Base-by-base conservation (phyloP, 2,113 vertebrate genomes). In the Chloebia gouldiae region DNA sequence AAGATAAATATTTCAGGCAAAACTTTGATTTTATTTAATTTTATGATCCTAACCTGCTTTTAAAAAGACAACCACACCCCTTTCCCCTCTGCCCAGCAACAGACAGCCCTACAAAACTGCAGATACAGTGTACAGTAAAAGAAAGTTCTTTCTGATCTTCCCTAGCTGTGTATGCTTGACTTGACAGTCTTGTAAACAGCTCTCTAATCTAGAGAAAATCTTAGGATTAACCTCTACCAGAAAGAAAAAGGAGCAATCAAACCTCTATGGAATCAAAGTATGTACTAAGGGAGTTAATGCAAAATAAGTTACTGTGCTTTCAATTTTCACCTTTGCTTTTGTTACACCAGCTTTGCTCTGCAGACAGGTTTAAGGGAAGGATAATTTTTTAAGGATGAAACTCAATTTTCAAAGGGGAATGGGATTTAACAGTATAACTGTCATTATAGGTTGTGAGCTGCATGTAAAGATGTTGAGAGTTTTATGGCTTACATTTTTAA, bases 401-500 rank as follows among this genome's bases (percentile, higher is more conserved):
- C 70, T 95, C 86, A 70, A 54, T 95, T 97, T 96, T 93, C 86
- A 89, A 65, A 86, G 61, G 33, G 65, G 86, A 93, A 78, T 92
- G 20, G 83, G 91, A 92, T 96, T 96, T 92, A 96, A 81, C 94
- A 89, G 73, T 79, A 76, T 27, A 89, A 35, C 65, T 92, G 23
- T 45, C 61, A 33, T 87, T 89, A 65, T 23, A 53, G 69, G 89
- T 86, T 89, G 86, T 95, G 81, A 89, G 60, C 75, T 93, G 81
- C 78, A 61, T 94, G 82, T 90, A 88, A 95, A 92, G 71, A 86
- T 54, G 53, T 66, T 76, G 53, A 83, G 87, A 70, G 65, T 94
- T 97, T 81, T 96, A 81, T 90, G 72, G 76, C 85, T 94, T 96
- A 88, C 21, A 13, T 81, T 96, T 93, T 93, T 90, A 83, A 94